Conservation (phyloP, 2,113 vertebrate species). For the Lasiurus borealis region DNA sequence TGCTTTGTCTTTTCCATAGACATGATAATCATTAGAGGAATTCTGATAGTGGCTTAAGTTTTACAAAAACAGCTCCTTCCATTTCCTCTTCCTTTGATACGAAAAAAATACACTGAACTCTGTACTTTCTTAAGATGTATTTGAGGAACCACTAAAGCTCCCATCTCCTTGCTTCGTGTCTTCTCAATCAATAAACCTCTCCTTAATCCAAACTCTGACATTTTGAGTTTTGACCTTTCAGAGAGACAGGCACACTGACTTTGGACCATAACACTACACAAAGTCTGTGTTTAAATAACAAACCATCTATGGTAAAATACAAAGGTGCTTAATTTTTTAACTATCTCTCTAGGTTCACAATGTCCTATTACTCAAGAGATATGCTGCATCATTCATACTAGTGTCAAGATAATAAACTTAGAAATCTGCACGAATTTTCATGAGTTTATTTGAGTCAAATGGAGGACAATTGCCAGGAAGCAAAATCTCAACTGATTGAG, state of each 20-base stretch:
- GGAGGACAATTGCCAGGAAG: not conserved
- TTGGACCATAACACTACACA: not conserved
- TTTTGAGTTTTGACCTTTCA: not conserved
- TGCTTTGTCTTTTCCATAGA: not conserved
- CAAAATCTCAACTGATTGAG: not conserved
- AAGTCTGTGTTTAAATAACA: not conserved
- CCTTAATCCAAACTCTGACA: not conserved
- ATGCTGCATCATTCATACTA: not conserved
- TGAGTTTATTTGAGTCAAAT: not conserved
- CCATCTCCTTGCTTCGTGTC: not conserved
- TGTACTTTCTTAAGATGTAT: not conserved
- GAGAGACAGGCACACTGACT: not conserved
- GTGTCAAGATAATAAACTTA: not conserved
- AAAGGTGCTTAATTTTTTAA: not conserved
- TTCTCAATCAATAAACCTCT: not conserved
- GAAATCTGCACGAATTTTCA: not conserved
- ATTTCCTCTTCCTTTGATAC: not conserved
- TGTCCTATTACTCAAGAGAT: not conserved
- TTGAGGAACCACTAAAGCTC: not conserved
- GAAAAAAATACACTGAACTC: not conserved
- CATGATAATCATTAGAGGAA: not conserved
- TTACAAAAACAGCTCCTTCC: not conserved
- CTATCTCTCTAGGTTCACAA: not conserved
- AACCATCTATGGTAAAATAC: not conserved
- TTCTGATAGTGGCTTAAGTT: not conserved